Evolutionary conservation across 1,140 invertebrate genomes (phyloP).

Genomic region (Drosophila dunni): DNA sequence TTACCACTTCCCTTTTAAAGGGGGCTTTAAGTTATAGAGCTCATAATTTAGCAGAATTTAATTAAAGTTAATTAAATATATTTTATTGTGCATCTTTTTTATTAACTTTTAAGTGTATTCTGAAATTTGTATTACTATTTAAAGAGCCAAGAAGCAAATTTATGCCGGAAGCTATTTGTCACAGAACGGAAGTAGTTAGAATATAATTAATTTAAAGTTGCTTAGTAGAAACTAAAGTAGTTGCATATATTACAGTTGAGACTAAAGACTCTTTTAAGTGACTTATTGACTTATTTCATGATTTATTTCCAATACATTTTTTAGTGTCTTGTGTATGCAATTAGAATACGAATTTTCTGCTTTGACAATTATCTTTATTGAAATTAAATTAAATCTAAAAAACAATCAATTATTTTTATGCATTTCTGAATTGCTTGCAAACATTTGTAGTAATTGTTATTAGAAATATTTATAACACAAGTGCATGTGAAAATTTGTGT

Average conservation of each 20-base stretch:
- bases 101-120: no score
- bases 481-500: background rate
- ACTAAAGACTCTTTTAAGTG: background rate
- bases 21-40: no score
- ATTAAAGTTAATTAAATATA: no score
- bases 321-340: background rate
- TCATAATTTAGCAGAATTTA: no score
- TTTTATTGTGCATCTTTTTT: no score
- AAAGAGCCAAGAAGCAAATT: no score
- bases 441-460: conserved; percentile 33
- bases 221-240: no score
- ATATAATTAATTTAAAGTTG: no score
- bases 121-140: no score
- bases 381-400: conserved; percentile 10
- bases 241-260: background rate
- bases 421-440: conserved; percentile 3
- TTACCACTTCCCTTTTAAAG: background rate
- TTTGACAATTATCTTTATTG: conserved; percentile 2
- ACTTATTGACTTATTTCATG: conserved; percentile 45
- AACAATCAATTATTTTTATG: conserved; percentile 14
- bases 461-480: conserved; percentile 19
- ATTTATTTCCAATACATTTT: conserved; percentile 45
- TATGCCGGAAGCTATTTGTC: no score
- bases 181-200: no score
- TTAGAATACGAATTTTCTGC: background rate